Conservation (phyloP, 1,140 invertebrate genomes). For the Drosophila carrolli region DNA sequence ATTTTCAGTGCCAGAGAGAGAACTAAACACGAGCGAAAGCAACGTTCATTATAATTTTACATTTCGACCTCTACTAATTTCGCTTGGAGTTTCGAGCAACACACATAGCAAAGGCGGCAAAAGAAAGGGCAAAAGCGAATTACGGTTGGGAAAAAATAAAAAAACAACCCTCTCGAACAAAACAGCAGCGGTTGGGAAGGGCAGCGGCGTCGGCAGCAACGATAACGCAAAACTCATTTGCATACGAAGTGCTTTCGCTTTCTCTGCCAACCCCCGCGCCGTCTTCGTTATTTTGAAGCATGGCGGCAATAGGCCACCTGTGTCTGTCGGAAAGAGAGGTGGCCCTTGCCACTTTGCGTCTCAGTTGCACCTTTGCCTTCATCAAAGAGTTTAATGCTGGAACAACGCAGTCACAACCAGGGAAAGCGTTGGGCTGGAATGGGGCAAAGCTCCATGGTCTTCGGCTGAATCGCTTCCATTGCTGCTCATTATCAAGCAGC, state of each 20-base stretch:
- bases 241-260: constrained; percentile 84
- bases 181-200: constrained; percentile 21
- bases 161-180: constrained; percentile 72
- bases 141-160: constrained; percentile 27
- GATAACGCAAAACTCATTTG: constrained; percentile 83
- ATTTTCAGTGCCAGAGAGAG: constrained; percentile 7
- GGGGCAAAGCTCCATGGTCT: constrained; percentile 21
- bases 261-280: constrained; percentile 49
- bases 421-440: background rate
- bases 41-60: constrained; percentile 68
- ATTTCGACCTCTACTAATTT: constrained; percentile 63
- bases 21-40: constrained; percentile 9
- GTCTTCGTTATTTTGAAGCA: constrained; percentile 50
- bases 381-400: constrained; percentile 81
- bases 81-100: constrained; percentile 54
- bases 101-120: constrained; percentile 15
- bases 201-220: constrained; percentile 47
- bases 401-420: constrained; percentile 40
- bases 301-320: constrained; percentile 71
- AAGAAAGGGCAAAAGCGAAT: constrained; percentile 8
- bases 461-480: constrained; percentile 27
- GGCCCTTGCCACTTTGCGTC: constrained; percentile 10
- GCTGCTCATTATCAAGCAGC: constrained; percentile 78
- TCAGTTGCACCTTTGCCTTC: constrained; percentile 51
- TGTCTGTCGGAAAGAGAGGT: constrained; percentile 43